Evolutionary conservation across 1,140 invertebrate species (phyloP).

Genomic region (Bombus superbus): DNA sequence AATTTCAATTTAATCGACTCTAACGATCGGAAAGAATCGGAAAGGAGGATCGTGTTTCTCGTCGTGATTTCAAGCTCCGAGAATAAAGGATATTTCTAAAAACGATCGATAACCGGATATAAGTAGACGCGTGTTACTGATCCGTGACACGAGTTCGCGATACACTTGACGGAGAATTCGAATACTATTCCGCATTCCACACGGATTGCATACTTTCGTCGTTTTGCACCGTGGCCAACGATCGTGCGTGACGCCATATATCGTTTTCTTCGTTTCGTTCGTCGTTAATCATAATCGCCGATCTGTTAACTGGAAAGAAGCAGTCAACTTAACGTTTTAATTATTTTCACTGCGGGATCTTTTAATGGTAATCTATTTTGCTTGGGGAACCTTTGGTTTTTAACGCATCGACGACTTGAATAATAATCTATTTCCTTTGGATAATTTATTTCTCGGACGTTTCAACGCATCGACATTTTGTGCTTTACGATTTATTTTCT

Average conservation of each 20-base stretch:
- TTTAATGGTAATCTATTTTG: neutral
- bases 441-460: no score
- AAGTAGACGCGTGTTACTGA: slow-evolving; percentile 28
- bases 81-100: neutral
- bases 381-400: neutral
- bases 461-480: no score
- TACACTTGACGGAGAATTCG: slow-evolving; percentile 7
- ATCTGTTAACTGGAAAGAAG: neutral
- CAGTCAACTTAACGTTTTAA: neutral
- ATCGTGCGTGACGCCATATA: neutral
- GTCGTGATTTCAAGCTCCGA: neutral
- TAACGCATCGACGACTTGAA: neutral
- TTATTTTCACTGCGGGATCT: neutral
- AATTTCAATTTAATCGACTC: neutral
- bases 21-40: neutral
- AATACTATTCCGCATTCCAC: slow-evolving; percentile 60
- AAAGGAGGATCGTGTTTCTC: neutral
- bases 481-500: neutral
- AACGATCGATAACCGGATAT: neutral
- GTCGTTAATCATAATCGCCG: neutral
- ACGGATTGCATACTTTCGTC: slow-evolving; percentile 34
- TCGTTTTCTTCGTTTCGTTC: neutral
- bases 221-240: slow-evolving; percentile 13
- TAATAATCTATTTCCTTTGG: neutral
- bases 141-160: slow-evolving; percentile 24